These are phyloP conservation scores for Erythrolamprus reginae DNA, from an alignment of 2,113 vertebrate species.

Conservation along the genomic window DNA sequence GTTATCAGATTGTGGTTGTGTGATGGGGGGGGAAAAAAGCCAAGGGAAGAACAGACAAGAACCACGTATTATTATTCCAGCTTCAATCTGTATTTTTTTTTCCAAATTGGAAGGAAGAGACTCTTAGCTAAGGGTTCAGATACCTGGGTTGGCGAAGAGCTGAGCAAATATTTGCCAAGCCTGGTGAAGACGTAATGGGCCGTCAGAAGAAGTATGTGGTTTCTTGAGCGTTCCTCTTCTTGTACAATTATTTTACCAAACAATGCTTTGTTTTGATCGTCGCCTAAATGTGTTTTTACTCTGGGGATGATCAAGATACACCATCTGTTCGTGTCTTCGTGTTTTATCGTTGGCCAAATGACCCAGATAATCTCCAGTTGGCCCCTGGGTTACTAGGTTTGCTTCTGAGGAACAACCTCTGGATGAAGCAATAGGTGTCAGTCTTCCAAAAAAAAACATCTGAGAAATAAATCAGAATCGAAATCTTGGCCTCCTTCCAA, in stretches of 20 bases:
- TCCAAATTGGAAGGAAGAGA: not conserved
- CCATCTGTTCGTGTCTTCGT: not conserved
- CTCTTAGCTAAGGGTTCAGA: not conserved
- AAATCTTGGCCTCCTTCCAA: too few relatives aligned
- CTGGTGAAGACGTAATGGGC: not conserved
- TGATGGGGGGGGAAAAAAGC: not conserved
- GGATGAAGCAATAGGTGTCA: too few relatives aligned
- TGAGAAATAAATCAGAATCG: too few relatives aligned
- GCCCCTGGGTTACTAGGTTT: not conserved
- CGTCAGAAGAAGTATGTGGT: not conserved
- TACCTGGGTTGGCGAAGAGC: not conserved
- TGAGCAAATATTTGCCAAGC: not conserved
- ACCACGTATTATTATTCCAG: not conserved
- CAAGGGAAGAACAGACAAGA: not conserved
- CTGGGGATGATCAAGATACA: not conserved
- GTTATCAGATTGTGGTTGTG: slow-evolving; percentile 3
- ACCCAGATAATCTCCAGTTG: not conserved
- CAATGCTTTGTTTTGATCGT: not conserved
- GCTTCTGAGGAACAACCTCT: not conserved
- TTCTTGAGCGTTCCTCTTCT: not conserved
- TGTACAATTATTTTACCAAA: not conserved
- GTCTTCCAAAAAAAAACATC: too few relatives aligned
- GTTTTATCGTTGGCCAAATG: not conserved
- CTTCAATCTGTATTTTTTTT: not conserved
- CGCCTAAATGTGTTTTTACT: not conserved